These are phyloP conservation scores for Metaphire vulgaris DNA, from an alignment of 1,140 invertebrate species.

Conservation along the genomic window DNA sequence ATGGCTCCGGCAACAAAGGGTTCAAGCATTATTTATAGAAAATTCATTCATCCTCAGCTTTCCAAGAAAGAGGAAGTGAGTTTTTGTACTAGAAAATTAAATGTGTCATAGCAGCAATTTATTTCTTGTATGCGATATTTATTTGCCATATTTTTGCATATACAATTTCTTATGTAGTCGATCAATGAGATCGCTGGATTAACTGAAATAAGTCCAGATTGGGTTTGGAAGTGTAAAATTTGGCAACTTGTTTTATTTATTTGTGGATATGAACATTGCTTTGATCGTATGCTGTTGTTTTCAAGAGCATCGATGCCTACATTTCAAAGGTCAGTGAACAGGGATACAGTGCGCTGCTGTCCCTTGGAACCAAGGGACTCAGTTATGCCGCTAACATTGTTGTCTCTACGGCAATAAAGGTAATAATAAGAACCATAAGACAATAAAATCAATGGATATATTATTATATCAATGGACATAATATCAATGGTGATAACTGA, in stretches of 20 bases:
- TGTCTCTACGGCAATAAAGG: conserved; percentile 90
- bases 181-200: too few relatives aligned
- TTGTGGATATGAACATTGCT: background rate
- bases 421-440: conserved; percentile 56
- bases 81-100: too few relatives aligned
- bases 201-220: background rate
- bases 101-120: too few relatives aligned
- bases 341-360: conserved; percentile 79
- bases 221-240: background rate
- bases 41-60: conserved; percentile 92
- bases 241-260: background rate
- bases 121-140: too few relatives aligned
- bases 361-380: conserved; percentile 77
- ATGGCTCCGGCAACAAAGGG: conserved; percentile 92
- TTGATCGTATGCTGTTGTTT: conserved; percentile 25
- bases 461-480: too few relatives aligned
- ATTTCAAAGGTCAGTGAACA: conserved; percentile 81
- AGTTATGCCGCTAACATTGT: conserved; percentile 82
- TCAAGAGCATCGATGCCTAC: conserved; percentile 87
- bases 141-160: too few relatives aligned
- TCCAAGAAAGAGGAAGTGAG: conserved; percentile 76
- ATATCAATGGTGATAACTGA: too few relatives aligned
- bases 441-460: background rate
- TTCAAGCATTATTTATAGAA: conserved; percentile 88
- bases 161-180: too few relatives aligned